Conservation (phyloP, 2,888 invertebrate genomes). For the Synergus umbraculus region DNA sequence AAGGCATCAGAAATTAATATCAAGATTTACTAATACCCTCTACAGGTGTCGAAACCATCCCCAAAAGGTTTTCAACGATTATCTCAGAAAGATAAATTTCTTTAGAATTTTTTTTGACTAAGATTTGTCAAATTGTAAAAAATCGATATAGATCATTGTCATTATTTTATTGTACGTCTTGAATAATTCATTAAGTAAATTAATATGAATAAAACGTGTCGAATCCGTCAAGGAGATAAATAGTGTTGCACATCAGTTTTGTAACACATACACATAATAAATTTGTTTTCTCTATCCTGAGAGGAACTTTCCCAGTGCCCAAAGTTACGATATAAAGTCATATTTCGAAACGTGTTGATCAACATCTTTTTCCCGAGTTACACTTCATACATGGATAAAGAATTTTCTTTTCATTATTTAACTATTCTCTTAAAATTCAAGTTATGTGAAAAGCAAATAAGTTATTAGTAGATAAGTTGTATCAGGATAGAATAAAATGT, state of each 20-base stretch:
- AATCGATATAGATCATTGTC: neutral
- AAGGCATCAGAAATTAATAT: neutral
- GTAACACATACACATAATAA: neutral
- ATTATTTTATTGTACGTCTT: neutral
- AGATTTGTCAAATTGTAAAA: neutral
- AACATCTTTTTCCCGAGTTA: neutral
- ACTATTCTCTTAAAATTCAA: neutral
- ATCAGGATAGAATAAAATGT: neutral
- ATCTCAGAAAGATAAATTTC: neutral
- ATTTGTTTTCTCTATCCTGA: neutral
- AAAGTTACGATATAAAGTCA: neutral
- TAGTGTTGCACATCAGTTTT: neutral
- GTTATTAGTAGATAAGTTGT: neutral
- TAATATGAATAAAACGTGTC: neutral
- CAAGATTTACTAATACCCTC: neutral
- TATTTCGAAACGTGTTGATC: neutral
- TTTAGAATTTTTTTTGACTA: neutral
- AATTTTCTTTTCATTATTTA: neutral
- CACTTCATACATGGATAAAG: neutral
- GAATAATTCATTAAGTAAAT: neutral
- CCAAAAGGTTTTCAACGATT: neutral
- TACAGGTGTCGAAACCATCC: neutral
- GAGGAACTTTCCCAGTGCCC: neutral
- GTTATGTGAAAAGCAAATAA: neutral
- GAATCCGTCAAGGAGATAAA: neutral